Evolutionary conservation across 1,140 invertebrate species (phyloP), one percentile per base, ranked within the genome.

Genomic region (Cotesia glomerata): DNA sequence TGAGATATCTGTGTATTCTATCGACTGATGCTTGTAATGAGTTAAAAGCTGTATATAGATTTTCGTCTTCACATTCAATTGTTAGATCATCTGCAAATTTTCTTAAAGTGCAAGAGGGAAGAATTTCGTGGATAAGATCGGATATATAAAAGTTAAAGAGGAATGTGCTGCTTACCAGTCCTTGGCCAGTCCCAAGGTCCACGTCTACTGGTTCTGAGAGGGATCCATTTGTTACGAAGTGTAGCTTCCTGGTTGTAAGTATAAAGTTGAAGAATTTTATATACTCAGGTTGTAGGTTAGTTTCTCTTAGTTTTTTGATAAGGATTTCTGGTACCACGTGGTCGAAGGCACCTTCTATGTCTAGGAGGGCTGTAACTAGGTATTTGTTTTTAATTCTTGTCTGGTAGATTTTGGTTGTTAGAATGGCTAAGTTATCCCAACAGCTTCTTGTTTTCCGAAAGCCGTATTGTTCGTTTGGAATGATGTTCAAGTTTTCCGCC

Each of bases 331-430:
- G 70, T 4, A 61, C 18, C 0, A 79, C 74, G 26, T 77, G 75
- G 18, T 77, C 75, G 16, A 73, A 79, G 4, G 78, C 76, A 0
- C 73, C 76, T 63, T 74, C 39, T 7, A 78, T 69, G 51, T 77
- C 75, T n/a, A 79, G 32, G 36, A 77, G 75, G 2, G 70, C 34
- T 3, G 51, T 62, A 13, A 56, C 35, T 4, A 69, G 45, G 0
- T 51, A 61, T 34, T 72, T 45, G 11, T 71, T 67, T 26, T 72
- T 58, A 3, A 18, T 9, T 26, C 73, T 54, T 3, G 71, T 32
- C 8, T 18, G 11, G 2, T 69, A n/a, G 3, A 73, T 70, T 39
- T 71, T 62, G 5, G 63, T 39, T 1, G 62, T 35, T 4, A 77
- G 18, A 13, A 69, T 62, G 4, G 72, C 59, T 36, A 74, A 9